Conservation (phyloP, 2,888 invertebrate genomes). For the Scaptomyza parva region DNA sequence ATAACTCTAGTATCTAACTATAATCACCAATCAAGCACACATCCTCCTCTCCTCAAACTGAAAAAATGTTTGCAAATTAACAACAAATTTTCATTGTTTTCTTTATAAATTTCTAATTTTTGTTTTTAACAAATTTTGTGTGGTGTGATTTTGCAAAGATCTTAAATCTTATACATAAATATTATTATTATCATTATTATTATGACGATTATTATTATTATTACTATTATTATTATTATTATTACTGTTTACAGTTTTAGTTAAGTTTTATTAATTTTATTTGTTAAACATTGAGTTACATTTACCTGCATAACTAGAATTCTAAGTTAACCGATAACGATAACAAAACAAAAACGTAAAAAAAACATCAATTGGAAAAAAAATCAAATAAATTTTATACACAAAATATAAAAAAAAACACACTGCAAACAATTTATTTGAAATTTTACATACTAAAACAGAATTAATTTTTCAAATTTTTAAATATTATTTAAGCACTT, state of each 20-base stretch:
- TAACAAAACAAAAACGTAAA: conserved; percentile 24
- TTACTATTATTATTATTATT: conserved; percentile 42
- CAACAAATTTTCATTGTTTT: conserved; percentile 17
- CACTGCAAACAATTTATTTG: conserved; percentile 33
- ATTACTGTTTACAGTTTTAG: conserved; percentile 57
- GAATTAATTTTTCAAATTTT: conserved; percentile 27
- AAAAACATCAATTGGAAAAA: conserved; percentile 14
- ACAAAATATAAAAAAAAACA: conserved; percentile 10
- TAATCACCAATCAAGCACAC: neutral
- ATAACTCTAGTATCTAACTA: conserved; percentile 8
- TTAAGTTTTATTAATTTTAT: conserved; percentile 74
- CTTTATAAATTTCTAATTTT: conserved; percentile 10
- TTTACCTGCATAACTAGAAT: conserved; percentile 71
- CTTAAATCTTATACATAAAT: conserved; percentile 65
- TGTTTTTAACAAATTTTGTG: conserved; percentile 56
- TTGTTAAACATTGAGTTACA: conserved; percentile 78
- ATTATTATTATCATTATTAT: conserved; percentile 32
- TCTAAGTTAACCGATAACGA: conserved; percentile 52
- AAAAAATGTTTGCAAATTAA: neutral
- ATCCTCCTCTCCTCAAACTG: neutral
- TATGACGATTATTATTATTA: conserved; percentile 52
- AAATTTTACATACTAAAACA: neutral
- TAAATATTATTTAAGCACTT: conserved; percentile 51
- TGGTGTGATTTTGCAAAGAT: conserved; percentile 76
- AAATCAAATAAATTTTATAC: conserved; percentile 55